These are phyloP conservation scores for Taurulus bubalis DNA, from an alignment of 2,113 vertebrate species.

Conservation along the genomic window DNA sequence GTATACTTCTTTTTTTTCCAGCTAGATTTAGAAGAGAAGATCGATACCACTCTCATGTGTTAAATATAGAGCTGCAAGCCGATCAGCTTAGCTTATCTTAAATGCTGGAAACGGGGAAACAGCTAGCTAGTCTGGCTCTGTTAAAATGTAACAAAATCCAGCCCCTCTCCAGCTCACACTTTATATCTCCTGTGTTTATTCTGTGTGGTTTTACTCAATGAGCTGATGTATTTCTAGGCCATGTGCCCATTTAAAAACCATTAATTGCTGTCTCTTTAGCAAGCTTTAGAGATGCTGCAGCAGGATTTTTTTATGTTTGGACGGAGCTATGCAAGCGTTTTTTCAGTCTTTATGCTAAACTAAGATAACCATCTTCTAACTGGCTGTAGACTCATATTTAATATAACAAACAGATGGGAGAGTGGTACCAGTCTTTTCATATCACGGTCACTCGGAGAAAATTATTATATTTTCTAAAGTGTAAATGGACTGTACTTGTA, in stretches of 20 bases:
- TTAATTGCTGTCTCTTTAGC: background rate
- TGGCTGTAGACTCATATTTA: background rate
- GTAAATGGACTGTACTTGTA: no score
- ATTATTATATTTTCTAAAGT: conserved; percentile 11
- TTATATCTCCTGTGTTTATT: background rate
- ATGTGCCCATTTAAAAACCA: background rate
- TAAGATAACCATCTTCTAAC: background rate
- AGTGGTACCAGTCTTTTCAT: background rate
- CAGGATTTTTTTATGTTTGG: background rate
- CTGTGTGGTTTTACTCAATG: background rate
- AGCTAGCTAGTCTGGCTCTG: background rate
- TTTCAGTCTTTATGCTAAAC: background rate
- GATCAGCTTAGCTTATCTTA: background rate
- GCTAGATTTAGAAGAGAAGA: background rate
- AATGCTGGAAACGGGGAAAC: background rate
- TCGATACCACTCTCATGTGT: background rate
- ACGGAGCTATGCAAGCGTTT: no score
- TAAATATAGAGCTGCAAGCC: conserved; percentile 4
- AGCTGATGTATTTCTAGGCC: background rate
- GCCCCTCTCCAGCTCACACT: background rate
- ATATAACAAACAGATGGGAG: background rate
- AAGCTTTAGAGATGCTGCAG: background rate
- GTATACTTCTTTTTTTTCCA: background rate
- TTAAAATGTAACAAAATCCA: background rate
- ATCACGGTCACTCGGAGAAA: conserved; percentile 1